Evolutionary conservation across 2,888 invertebrate species (phyloP).

Genomic region (Oasisia sp.): DNA sequence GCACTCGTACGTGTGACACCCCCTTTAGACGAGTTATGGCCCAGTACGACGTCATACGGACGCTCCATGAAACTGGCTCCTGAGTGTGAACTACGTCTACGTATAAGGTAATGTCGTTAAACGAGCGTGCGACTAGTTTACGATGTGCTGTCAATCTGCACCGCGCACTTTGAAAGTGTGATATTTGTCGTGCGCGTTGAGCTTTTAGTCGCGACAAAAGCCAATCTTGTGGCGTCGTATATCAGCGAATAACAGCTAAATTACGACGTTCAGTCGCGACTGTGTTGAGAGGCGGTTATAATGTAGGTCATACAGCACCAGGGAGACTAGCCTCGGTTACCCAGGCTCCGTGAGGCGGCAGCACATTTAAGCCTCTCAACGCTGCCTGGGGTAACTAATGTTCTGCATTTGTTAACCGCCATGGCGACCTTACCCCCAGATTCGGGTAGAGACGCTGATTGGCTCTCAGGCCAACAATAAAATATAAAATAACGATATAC

Average conservation of each 20-base stretch:
- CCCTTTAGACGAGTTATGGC: too few relatives aligned
- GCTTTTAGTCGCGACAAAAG: neutral
- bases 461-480: too few relatives aligned
- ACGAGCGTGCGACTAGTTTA: conserved; percentile 1
- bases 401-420: too few relatives aligned
- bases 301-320: neutral
- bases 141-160: neutral
- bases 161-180: neutral
- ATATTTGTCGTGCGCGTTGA: neutral
- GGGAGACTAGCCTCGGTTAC: neutral
- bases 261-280: neutral
- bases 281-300: neutral
- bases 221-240: neutral
- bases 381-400: too few relatives aligned
- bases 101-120: neutral
- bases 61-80: neutral
- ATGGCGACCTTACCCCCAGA: too few relatives aligned
- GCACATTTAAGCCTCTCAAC: too few relatives aligned
- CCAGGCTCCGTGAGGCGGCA: too few relatives aligned
- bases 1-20: too few relatives aligned
- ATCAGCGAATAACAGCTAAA: neutral
- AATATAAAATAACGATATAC: too few relatives aligned
- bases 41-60: neutral
- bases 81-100: neutral
- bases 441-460: too few relatives aligned